Evolutionary conservation across 2,113 vertebrate genomes (phyloP), one percentile per base, ranked within the genome.

Genomic region (Motacilla tschutschensis): DNA sequence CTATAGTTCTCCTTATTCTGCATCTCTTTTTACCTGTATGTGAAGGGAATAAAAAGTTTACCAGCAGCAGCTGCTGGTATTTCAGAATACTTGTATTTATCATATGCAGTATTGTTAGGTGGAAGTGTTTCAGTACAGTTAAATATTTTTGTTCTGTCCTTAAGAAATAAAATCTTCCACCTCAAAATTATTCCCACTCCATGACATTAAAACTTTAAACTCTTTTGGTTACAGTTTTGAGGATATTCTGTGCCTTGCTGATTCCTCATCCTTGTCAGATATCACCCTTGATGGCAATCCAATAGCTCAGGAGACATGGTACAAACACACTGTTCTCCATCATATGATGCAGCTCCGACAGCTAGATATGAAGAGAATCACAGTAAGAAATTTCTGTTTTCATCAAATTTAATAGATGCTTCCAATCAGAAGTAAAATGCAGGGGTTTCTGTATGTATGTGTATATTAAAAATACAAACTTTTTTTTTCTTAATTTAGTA

Each of bases 261-360:
- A 98, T 84, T 98, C 97, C 6, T 82, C 95, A 83, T 98, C 98
- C 95, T 98, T 99, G 90, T 98, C 97, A 87, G 99, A 99, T 96
- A 98, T 99, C 97, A 98, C 98, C 89, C 98, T 99, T 97, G 99
- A 99, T 98, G 99, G 99, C 98, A 99, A 99, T 92, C 98, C 99
- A 80, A 98, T 99, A 98, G 98, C 98, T 94, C 98, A 98, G 97
- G 98, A 99, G 98, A 98, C 99, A 99, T 99, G 98, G 98, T 99
- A 99, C 98, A 99, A 98, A 95, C 98, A 98, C 95, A 98, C 98
- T 19, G 93, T 98, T 96, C 98, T 99, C 89, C 98, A 98, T 97
- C 98, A 98, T 96, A 98, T 99, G 98, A 97, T 98, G 97, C 98
- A 99, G 95, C 98, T 99, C 84, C 98, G 96, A 96, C 98, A 99